Base-by-base conservation (phyloP, 1,140 invertebrate genomes). In the Archivesica marissinica region DNA sequence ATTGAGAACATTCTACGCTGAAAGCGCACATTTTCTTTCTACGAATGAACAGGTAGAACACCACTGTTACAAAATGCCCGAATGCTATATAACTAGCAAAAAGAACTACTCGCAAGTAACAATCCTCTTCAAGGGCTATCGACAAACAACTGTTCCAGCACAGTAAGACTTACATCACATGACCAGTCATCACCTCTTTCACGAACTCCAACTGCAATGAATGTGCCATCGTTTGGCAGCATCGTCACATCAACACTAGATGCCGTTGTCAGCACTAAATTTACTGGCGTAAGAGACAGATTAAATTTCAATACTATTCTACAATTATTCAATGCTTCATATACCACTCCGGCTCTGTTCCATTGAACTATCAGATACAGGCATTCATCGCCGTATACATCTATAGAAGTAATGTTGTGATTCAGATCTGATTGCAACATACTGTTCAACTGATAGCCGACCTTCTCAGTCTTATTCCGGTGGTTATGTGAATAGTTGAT, bases 251-350 rank as follows among this genome's bases (percentile, higher is more conserved):
- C 20, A 0, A 77, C 28, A 15, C 64, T 70, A 25, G 59, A 50
- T 7, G 30, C 64, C n/a, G 72, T 52, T 0, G 84, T 78, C 17
- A 86, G 52, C 7, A 76, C 56, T 50, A 88, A 41, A 75, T 84
- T 61, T 47, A 44, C 44, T 9, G 85, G 50, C 20, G 84, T 25
- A 23, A 88, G 25, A 9, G 15, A 15, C n/a, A 86, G 76, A 41
- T 25, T 30, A 0, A 87, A 13, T 1, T 70, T 25, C 13, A 86
- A 83, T 47, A 30, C 30, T 25, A n/a, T 66, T 20, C 20, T 44
- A 54, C 90, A 91, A 0, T 59, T n/a, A 74, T 87, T 91, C 15
- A 75, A 80, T 33, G 59, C 80, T 64, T 87, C 87, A 50, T 89
- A 76, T 3, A 85, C 61, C 11, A 85, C 75, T 20, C 90, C 90